Percentiles rank a stretch among this genome's conserved stretches.
Evolutionary conservation across 2,113 vertebrate species (phyloP).

Genomic region (Lepidothrix coronata): DNA sequence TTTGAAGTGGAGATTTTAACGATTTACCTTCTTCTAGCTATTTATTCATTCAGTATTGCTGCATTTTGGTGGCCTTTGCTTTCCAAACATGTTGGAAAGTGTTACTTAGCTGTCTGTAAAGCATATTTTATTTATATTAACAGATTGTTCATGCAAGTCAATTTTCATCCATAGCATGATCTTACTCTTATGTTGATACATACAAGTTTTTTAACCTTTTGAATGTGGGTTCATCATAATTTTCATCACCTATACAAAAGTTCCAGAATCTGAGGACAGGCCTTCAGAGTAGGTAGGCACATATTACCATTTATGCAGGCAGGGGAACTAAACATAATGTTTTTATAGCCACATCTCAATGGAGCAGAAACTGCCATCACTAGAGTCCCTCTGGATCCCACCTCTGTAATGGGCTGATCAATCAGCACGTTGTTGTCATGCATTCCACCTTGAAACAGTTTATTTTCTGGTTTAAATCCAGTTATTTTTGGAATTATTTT

Average conservation of each 20-base stretch:
- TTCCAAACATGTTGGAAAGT: neutral
- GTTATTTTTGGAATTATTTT: neutral
- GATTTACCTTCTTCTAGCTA: neutral
- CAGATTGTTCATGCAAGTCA: neutral
- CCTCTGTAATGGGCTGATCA: rapidly evolving
- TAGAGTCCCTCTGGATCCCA: neutral
- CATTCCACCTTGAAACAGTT: neutral
- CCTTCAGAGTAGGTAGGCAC: neutral
- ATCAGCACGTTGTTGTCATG: neutral
- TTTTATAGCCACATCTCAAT: neutral
- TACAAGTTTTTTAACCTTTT: neutral
- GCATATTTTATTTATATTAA: neutral
- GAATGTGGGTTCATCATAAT: neutral
- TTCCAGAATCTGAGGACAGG: neutral
- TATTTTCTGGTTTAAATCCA: neutral
- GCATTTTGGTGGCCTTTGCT: neutral
- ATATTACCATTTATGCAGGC: neutral
- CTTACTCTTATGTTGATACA: neutral
- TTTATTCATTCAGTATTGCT: neutral
- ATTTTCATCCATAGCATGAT: neutral
- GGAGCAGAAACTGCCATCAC: neutral
- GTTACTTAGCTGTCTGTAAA: neutral
- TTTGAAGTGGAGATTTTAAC: neutral
- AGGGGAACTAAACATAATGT: neutral
- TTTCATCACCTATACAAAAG: neutral